phyloP scores from a whole-genome alignment of 2,113 vertebrate species.

The Columba livia region DNA sequence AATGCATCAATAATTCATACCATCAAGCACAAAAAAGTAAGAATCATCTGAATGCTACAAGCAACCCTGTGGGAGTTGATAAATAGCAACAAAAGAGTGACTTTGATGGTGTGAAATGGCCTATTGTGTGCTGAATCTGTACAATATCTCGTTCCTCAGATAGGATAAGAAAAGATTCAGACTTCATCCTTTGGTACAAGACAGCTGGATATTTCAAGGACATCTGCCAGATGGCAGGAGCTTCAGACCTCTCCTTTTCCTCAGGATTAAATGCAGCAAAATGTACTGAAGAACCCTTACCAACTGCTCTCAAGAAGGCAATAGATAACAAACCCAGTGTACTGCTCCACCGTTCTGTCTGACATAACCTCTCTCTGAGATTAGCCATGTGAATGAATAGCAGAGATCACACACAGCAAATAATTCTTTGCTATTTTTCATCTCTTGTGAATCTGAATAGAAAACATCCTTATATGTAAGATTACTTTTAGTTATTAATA shows the following conservation, averaged over 20 bases:
- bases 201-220: constrained; percentile 38
- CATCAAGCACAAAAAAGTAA: constrained; percentile 46
- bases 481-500: constrained; percentile 5
- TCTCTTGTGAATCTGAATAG: constrained; percentile 22
- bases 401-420: constrained; percentile 26
- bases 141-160: neutral
- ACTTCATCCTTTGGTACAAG: constrained; percentile 39
- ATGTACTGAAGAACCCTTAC: constrained; percentile 11
- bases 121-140: constrained; percentile 42
- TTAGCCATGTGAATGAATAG: constrained; percentile 14
- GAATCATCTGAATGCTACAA: constrained; percentile 27
- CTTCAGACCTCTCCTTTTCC: constrained; percentile 44
- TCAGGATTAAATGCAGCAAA: constrained; percentile 54
- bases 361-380: neutral
- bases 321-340: neutral
- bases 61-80: constrained; percentile 28
- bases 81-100: constrained; percentile 32
- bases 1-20: constrained; percentile 49
- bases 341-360: constrained; percentile 38
- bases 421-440: constrained; percentile 28
- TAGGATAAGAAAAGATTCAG: constrained; percentile 45
- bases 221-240: constrained; percentile 55
- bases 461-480: constrained; percentile 21
- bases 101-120: constrained; percentile 60
- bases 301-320: constrained; percentile 8